Evolutionary conservation across 1,140 invertebrate genomes (phyloP).

Genomic region (Metaphire vulgaris): DNA sequence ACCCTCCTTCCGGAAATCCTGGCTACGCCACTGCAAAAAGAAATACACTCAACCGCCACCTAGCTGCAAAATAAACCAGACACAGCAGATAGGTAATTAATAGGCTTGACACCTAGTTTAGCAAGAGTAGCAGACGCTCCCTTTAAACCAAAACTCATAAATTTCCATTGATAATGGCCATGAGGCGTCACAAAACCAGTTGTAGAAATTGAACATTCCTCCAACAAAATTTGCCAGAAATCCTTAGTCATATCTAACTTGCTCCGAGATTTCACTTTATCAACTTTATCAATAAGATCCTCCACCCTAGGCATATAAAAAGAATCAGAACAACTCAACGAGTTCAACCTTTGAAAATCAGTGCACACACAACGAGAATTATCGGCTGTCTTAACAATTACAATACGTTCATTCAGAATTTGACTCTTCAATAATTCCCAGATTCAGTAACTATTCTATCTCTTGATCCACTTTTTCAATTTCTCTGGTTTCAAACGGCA

Average conservation of each 20-base stretch:
- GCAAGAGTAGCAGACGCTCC: not conserved
- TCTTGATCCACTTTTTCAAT: not conserved
- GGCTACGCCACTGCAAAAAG: no score
- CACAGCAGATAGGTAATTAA: no score
- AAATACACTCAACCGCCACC: no score
- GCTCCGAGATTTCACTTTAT: not conserved
- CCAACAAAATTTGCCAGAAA: not conserved
- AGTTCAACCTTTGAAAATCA: not conserved
- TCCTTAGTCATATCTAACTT: not conserved
- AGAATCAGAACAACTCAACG: not conserved
- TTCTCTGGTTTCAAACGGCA: not conserved
- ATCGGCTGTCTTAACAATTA: not conserved
- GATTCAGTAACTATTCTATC: not conserved
- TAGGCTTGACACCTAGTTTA: no score
- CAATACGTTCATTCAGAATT: not conserved
- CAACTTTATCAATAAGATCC: not conserved
- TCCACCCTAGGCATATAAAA: not conserved
- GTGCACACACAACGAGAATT: not conserved
- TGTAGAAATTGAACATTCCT: not conserved
- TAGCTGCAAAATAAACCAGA: no score
- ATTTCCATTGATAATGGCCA: not conserved
- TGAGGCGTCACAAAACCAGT: not conserved
- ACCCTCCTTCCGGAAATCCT: no score
- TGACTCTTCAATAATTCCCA: not conserved
- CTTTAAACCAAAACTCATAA: not conserved